These are phyloP conservation scores for Pristionchus entomophagus DNA, from an alignment of 2,888 invertebrate genomes.

Conservation along the genomic window DNA sequence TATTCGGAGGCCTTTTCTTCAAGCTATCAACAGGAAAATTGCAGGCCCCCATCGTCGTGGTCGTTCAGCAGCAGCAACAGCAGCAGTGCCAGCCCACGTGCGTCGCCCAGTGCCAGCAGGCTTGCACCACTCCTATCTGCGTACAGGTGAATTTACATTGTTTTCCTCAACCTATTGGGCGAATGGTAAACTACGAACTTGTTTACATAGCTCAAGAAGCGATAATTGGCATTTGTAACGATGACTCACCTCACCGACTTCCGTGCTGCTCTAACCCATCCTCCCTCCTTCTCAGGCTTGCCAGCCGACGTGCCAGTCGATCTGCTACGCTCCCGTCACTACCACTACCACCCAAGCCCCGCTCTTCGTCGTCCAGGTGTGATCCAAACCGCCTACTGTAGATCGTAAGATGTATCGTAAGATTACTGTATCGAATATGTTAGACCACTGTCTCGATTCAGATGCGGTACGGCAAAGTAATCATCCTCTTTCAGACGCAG, in stretches of 20 bases:
- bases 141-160: too few relatives aligned
- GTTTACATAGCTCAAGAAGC: too few relatives aligned
- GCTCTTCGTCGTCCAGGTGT: slow-evolving; percentile 21
- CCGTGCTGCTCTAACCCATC: too few relatives aligned
- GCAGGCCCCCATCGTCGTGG: slow-evolving; percentile 2
- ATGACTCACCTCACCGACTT: too few relatives aligned
- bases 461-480: background rate
- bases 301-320: slow-evolving; percentile 24
- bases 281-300: slow-evolving; percentile 16
- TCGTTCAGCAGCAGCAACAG: slow-evolving; percentile 33
- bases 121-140: slow-evolving; percentile 44
- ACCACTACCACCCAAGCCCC: slow-evolving; percentile 29
- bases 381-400: background rate
- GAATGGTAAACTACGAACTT: too few relatives aligned
- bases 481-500: slow-evolving; percentile 49
- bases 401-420: background rate
- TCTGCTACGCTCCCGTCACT: slow-evolving; percentile 21
- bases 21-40: too few relatives aligned
- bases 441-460: background rate
- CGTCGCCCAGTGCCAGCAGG: slow-evolving; percentile 40
- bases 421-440: background rate
- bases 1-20: too few relatives aligned
- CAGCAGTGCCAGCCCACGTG: slow-evolving; percentile 44
- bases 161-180: too few relatives aligned
- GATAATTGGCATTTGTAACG: too few relatives aligned